These are phyloP conservation scores for Eulacestoma nigropectus DNA, from an alignment of 2,113 vertebrate genomes.

Conservation along the genomic window DNA sequence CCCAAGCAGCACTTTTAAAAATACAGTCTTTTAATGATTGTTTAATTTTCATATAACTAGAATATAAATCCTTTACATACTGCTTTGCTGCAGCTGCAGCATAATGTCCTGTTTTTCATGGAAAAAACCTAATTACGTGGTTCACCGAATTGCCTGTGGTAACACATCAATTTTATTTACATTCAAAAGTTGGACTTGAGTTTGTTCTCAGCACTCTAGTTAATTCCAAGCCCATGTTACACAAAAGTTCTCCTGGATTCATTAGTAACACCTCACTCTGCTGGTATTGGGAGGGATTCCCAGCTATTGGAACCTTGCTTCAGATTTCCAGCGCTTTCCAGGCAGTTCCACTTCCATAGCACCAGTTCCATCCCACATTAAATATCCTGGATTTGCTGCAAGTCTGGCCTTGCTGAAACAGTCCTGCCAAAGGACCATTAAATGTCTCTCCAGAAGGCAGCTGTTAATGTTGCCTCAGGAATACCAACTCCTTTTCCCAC, in stretches of 20 bases:
- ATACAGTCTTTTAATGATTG: constrained; percentile 62
- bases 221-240: constrained; percentile 44
- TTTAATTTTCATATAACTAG: constrained; percentile 70
- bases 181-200: constrained; percentile 65
- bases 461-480: background rate
- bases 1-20: constrained; percentile 52
- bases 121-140: constrained; percentile 68
- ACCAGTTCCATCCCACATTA: background rate
- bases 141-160: constrained; percentile 68
- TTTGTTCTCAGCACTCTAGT: constrained; percentile 23
- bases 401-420: background rate
- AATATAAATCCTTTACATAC: constrained; percentile 57
- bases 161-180: constrained; percentile 74
- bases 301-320: background rate
- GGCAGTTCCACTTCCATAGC: background rate
- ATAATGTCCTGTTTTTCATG: constrained; percentile 66
- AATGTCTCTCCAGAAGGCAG: background rate
- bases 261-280: background rate
- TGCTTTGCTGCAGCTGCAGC: constrained; percentile 48
- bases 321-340: background rate
- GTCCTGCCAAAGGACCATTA: background rate
- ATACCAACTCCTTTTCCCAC: background rate
- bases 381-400: background rate
- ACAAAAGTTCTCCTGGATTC: constrained; percentile 29
- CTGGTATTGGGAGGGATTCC: background rate